Percentiles rank a stretch among this genome's conserved stretches.
phyloP scores from a whole-genome alignment of 2,888 invertebrate genomes.

The Nomada ruficornis region DNA sequence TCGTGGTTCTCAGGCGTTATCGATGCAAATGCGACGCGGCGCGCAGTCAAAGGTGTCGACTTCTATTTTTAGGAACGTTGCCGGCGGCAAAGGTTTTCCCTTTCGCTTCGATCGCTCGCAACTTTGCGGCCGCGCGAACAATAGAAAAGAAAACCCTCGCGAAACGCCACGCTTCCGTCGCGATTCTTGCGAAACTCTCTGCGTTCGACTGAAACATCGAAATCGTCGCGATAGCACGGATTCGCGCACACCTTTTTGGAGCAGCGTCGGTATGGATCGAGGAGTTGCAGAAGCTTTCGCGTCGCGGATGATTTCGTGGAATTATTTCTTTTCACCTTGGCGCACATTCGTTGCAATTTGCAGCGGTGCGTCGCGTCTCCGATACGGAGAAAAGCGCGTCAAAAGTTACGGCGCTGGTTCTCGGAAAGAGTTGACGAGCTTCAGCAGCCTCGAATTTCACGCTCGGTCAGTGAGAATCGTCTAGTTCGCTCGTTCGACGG shows the following conservation, averaged over 20 bases:
- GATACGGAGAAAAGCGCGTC: conserved; percentile 63
- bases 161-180: conserved; percentile 10
- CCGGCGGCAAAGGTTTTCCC: conserved; percentile 3
- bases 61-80: conserved; percentile 12
- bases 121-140: conserved; percentile 15
- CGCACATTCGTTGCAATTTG: conserved; percentile 46
- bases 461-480: conserved; percentile 43
- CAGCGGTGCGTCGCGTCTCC: conserved; percentile 31
- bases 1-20: conserved; percentile 28
- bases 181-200: conserved; percentile 3
- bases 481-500: conserved; percentile 15
- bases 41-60: background rate
- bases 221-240: conserved; percentile 4
- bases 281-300: background rate
- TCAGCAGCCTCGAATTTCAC: conserved; percentile 58
- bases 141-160: conserved; percentile 9
- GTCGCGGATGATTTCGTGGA: conserved; percentile 49
- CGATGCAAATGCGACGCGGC: conserved; percentile 49
- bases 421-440: conserved; percentile 48
- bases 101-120: conserved; percentile 6
- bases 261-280: too few species aligned
- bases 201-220: conserved; percentile 6
- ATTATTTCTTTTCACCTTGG: conserved; percentile 53
- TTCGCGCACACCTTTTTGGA: too few species aligned
- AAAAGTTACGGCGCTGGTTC: conserved; percentile 57